phyloP scores from a whole-genome alignment of 53 echinoderm and acorn worm species.

The Henricia sp. region DNA sequence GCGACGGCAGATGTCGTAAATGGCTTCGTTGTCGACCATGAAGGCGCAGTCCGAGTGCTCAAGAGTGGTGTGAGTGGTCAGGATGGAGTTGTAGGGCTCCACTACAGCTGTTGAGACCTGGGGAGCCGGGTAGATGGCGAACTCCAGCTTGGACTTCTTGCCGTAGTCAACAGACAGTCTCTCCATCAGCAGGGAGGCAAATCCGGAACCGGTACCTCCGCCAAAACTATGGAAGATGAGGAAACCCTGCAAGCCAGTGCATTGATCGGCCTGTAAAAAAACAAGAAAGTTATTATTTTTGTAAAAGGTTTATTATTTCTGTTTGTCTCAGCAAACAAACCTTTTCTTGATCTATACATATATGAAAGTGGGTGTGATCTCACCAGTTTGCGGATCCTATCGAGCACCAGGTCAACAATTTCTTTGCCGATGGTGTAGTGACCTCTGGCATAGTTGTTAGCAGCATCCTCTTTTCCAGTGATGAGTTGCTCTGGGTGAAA shows the following conservation, averaged over 20 bases:
- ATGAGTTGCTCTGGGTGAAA: constrained; percentile 63
- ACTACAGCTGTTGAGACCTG: constrained; percentile 78
- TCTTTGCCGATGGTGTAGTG: constrained; percentile 70
- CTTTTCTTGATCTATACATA: no score
- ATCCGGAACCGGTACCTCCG: constrained; percentile 93
- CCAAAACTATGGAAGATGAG: constrained; percentile 88
- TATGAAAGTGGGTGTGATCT: neutral
- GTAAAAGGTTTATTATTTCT: constrained; percentile 1
- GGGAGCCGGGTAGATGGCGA: constrained; percentile 83
- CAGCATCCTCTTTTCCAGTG: constrained; percentile 71
- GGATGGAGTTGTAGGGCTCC: constrained; percentile 82
- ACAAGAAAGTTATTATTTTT: neutral
- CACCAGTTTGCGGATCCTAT: constrained; percentile 67
- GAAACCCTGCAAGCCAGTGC: constrained; percentile 77
- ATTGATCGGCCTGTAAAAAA: constrained; percentile 65
- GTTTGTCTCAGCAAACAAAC: no score
- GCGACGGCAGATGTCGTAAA: constrained; percentile 83
- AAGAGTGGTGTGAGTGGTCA: constrained; percentile 79
- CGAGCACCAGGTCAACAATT: constrained; percentile 61
- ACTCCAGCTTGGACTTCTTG: constrained; percentile 97
- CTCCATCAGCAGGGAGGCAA: constrained; percentile 92
- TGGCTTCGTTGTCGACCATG: constrained; percentile 88
- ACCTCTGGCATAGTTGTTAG: constrained; percentile 67
- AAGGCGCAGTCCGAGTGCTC: constrained; percentile 86
- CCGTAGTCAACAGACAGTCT: constrained; percentile 95